These are phyloP conservation scores for Lagopus leucura DNA, from an alignment of 2,113 vertebrate genomes.

Conservation along the genomic window DNA sequence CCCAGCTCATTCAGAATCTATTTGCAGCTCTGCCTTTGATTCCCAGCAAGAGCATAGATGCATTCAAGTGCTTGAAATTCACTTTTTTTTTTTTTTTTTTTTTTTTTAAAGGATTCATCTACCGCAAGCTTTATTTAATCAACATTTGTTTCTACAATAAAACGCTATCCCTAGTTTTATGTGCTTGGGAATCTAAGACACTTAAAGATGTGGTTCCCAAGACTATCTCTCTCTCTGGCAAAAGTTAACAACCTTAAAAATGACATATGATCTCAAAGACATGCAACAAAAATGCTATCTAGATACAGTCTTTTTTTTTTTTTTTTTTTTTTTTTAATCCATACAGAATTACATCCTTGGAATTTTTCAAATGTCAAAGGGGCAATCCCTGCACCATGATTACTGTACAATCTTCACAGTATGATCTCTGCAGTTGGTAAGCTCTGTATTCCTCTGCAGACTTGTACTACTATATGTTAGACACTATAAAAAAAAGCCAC, in stretches of 20 bases:
- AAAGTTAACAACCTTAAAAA: not conserved
- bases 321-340: not conserved
- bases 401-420: not conserved
- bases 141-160: not conserved
- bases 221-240: not conserved
- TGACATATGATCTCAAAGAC: not conserved
- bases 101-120: not conserved
- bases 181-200: not conserved
- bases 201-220: not conserved
- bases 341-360: not conserved
- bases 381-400: not conserved
- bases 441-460: not conserved
- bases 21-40: slow-evolving; percentile 30
- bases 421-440: not conserved
- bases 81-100: not conserved
- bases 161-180: not conserved
- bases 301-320: not conserved
- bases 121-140: slow-evolving; percentile 33
- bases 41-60: slow-evolving; percentile 16
- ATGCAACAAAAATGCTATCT: not conserved
- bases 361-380: not conserved
- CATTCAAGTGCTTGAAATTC: slow-evolving; percentile 44
- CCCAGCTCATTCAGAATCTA: not conserved
- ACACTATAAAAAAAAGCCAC: not conserved
- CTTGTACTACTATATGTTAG: not conserved